These are phyloP conservation scores for Seladonia tumulorum DNA, from an alignment of 2,888 invertebrate genomes.

Conservation along the genomic window DNA sequence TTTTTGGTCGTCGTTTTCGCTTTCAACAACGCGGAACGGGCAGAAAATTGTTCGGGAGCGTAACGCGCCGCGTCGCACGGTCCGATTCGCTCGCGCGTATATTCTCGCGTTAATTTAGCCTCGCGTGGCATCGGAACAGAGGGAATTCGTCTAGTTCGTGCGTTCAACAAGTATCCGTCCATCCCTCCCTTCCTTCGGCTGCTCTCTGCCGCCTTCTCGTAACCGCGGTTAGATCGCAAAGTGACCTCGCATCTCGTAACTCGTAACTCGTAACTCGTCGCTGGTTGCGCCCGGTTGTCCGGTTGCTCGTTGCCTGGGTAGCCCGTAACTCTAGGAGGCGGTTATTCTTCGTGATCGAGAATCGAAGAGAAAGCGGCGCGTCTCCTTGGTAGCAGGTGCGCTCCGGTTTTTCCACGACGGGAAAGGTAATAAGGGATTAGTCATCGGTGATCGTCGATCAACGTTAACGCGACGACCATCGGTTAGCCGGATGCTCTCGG, in stretches of 20 bases:
- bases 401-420: slow-evolving; percentile 64
- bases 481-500: slow-evolving; percentile 49
- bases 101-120: slow-evolving; percentile 50
- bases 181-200: slow-evolving; percentile 50
- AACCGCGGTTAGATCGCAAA: slow-evolving; percentile 52
- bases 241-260: slow-evolving; percentile 33
- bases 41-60: slow-evolving; percentile 4
- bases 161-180: slow-evolving; percentile 75
- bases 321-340: background rate
- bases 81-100: background rate
- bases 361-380: slow-evolving; percentile 8
- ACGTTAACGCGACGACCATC: slow-evolving; percentile 62
- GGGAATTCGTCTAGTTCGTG: slow-evolving; percentile 69
- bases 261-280: background rate
- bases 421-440: slow-evolving; percentile 79
- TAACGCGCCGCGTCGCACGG: background rate
- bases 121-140: slow-evolving; percentile 60
- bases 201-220: slow-evolving; percentile 35
- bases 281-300: no score
- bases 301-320: background rate
- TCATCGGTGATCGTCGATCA: slow-evolving; percentile 80
- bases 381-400: slow-evolving; percentile 68
- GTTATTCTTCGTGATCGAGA: slow-evolving; percentile 39
- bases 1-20: background rate
- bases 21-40: background rate